Evolutionary conservation across 1,140 invertebrate genomes (phyloP).

Genomic region (Trachymyrmex cornetzi): DNA sequence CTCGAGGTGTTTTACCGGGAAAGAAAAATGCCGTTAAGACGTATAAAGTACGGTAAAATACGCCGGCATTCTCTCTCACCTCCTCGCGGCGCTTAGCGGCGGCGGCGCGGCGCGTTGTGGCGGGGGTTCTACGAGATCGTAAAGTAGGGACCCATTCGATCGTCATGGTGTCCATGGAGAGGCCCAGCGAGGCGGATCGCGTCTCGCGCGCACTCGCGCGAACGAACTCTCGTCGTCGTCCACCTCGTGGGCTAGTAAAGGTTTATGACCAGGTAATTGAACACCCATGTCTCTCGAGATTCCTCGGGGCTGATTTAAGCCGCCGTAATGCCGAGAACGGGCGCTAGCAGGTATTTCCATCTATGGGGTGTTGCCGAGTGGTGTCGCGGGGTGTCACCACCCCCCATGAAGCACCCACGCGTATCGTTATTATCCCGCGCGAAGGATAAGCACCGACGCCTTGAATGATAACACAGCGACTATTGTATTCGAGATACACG

Average conservation of each 20-base stretch:
- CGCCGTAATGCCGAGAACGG: constrained; percentile 75
- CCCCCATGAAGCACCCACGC: constrained; percentile 71
- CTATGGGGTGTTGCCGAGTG: constrained; percentile 64
- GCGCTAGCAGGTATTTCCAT: constrained; percentile 75
- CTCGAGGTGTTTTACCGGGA: neutral
- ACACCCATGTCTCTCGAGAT: constrained; percentile 78
- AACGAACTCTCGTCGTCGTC: constrained; percentile 73
- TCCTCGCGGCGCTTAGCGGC: constrained; percentile 68
- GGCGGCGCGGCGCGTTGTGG: constrained; percentile 7
- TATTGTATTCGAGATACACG: constrained; percentile 40
- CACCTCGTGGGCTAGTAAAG: constrained; percentile 76
- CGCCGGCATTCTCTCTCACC: constrained; percentile 65
- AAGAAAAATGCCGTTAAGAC: constrained; percentile 51
- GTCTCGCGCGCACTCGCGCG: constrained; percentile 63
- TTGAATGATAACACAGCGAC: neutral
- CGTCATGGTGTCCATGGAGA: constrained; percentile 70
- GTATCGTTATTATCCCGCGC: constrained; percentile 64
- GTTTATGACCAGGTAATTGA: constrained; percentile 82
- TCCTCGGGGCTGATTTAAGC: constrained; percentile 79
- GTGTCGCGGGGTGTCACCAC: constrained; percentile 68
- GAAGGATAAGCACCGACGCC: constrained; percentile 62
- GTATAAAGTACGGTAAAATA: constrained; percentile 72
- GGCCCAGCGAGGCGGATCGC: constrained; percentile 68
- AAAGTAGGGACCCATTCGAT: constrained; percentile 73
- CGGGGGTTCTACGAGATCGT: constrained; percentile 74